Evolutionary conservation across 2,888 invertebrate species (phyloP), one percentile per base, ranked within the genome.

Genomic region (Empis stercorea): DNA sequence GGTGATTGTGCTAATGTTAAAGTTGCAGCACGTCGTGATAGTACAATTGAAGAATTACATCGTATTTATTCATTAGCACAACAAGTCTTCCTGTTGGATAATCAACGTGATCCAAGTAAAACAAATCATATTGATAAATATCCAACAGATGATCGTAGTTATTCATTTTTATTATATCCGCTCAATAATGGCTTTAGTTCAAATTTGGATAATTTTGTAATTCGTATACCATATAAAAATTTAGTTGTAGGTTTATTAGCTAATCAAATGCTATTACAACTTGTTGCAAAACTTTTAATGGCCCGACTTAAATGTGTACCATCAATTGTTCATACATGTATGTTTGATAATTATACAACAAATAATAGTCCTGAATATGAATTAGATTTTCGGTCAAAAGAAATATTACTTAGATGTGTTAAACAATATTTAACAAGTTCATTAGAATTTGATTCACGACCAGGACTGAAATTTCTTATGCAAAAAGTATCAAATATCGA

Each of bases 1-100:
- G 94, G 94, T 0, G 94, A 94, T 66, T 72, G 84, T 54, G 87
- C 87, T 10, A 89, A 89, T 49, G 92, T 94, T 0, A 93, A 93
- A 74, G 93, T 94, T 9, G 94, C 94, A 2, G 92, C 93, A 0
- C 74, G 93, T 42, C 79, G 85, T 49, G 93, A 94, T 64, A 87
- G 87, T 60, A 84, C 87, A 2, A 74, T 84, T 11, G 81, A 84
- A 52, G 92, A 93, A 61, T 83, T 87, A 59, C 82, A 87, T 34
- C 74, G 93, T 54, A 75, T 94, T 38, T 83, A 87, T 58, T 87
- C 91, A 30, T 76, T 95, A 59, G 88, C 92, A 1, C 87, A 91
- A 58, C 94, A 94, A 79, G 89, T 89, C 42, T 79, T 80, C 57
- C 65, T 81, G n/a, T 78, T 80, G 14, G 79, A 79, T 53, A 66